Evolutionary conservation across 2,113 vertebrate genomes (phyloP).

Genomic region (Saguinus imperator): DNA sequence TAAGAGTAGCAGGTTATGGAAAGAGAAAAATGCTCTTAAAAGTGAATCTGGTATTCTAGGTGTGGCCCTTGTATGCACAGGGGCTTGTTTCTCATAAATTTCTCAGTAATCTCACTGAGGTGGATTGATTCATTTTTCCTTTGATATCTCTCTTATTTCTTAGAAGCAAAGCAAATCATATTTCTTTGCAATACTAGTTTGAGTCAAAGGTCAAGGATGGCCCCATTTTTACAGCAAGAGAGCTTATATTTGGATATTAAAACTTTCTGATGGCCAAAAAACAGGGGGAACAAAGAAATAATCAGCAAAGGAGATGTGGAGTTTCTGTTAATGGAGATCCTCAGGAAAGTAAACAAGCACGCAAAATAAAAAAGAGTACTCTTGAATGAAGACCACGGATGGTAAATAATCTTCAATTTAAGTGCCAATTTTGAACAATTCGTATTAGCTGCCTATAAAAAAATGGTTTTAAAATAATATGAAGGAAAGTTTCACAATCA

Average conservation of each 20-base stretch:
- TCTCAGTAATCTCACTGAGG: background rate
- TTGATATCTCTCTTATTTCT: constrained; percentile 49
- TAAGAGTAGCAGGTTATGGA: background rate
- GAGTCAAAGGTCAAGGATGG: background rate
- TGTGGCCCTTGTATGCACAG: background rate
- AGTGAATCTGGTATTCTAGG: background rate
- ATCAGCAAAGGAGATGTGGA: background rate
- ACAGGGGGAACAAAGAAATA: background rate
- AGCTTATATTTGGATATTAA: background rate
- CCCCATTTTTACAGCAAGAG: background rate
- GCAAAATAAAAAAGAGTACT: background rate
- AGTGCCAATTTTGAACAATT: background rate
- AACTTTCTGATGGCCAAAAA: background rate
- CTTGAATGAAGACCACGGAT: background rate
- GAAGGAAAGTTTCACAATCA: background rate
- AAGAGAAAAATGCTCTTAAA: background rate
- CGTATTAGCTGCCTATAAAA: background rate
- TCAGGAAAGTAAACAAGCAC: background rate
- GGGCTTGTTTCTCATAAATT: constrained; percentile 3
- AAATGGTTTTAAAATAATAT: background rate
- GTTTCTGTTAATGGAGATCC: background rate
- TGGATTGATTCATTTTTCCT: constrained; percentile 29
- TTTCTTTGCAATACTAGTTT: constrained; percentile 46
- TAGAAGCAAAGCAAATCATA: constrained; percentile 24
- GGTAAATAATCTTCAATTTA: background rate